phyloP scores from a whole-genome alignment of 2,113 vertebrate genomes.

The Trematocara stigmaticum region DNA sequence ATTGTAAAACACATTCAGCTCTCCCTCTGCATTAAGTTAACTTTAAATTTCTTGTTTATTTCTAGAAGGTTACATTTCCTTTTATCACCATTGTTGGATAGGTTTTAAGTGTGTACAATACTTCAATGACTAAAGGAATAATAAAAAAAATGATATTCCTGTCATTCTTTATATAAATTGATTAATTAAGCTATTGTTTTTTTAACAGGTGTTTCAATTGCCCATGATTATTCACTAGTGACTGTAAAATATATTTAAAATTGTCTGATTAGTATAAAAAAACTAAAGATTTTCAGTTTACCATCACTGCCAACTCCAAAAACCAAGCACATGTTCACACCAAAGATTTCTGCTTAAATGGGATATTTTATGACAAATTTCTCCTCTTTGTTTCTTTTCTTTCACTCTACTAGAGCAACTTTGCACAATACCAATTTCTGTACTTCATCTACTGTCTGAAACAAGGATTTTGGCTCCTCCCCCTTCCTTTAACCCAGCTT shows the following conservation, averaged over 20 bases:
- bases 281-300: background rate
- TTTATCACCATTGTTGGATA: background rate
- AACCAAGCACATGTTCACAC: background rate
- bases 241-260: background rate
- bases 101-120: background rate
- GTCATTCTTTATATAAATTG: background rate
- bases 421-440: background rate
- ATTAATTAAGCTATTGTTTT: background rate
- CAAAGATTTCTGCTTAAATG: background rate
- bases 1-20: background rate
- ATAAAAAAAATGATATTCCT: background rate
- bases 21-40: background rate
- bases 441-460: background rate
- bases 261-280: background rate
- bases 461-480: background rate
- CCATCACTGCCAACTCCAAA: background rate
- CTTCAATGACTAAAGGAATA: background rate
- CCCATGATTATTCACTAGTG: background rate
- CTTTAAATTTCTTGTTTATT: background rate
- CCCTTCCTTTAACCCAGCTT: background rate
- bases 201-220: background rate
- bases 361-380: background rate
- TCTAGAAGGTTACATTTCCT: background rate
- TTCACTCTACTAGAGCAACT: background rate
- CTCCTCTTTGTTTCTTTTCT: background rate